Conservation (phyloP, 1,140 invertebrate genomes). For the Drosophila arawakana region DNA sequence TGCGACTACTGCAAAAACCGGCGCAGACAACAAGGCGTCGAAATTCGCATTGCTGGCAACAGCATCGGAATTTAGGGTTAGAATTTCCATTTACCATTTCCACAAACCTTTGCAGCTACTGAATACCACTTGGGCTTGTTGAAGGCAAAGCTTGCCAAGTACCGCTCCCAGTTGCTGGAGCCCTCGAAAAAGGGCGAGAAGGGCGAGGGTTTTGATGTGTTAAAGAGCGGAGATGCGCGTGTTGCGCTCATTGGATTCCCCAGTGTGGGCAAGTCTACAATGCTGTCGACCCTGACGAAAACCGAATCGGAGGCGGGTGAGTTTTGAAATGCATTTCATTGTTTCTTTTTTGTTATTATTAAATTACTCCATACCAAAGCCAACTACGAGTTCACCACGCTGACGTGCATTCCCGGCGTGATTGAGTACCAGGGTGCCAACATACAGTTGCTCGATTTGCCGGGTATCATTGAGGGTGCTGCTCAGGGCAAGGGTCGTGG, state of each 20-base stretch:
- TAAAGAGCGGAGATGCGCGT: constrained; percentile 99
- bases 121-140: constrained; percentile 99
- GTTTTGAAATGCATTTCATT: not conserved
- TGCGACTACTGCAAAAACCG: constrained; percentile 11
- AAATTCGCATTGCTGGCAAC: constrained; percentile 56
- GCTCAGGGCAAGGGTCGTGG: constrained; percentile 94
- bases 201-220: constrained; percentile 99
- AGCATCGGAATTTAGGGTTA: constrained; percentile 73
- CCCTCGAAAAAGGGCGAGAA: constrained; percentile 98
- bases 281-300: constrained; percentile 96
- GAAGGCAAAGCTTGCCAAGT: constrained; percentile 99
- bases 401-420: constrained; percentile 99
- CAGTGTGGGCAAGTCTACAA: constrained; percentile 98
- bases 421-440: constrained; percentile 99
- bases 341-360: too few relatives aligned
- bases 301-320: constrained; percentile 93
- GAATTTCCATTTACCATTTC: constrained; percentile 41
- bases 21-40: constrained; percentile 54
- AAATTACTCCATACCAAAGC: constrained; percentile 85
- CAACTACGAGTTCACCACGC: constrained; percentile 99
- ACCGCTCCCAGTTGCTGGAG: constrained; percentile 97
- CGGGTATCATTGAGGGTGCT: constrained; percentile 98
- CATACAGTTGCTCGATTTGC: constrained; percentile 98
- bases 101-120: constrained; percentile 90
- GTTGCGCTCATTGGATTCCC: constrained; percentile 99